A percentile compares a stretch with the other conserved stretches of the same genome.
Conservation (phyloP, 2,113 vertebrate genomes). For the Malaclemys terrapin region DNA sequence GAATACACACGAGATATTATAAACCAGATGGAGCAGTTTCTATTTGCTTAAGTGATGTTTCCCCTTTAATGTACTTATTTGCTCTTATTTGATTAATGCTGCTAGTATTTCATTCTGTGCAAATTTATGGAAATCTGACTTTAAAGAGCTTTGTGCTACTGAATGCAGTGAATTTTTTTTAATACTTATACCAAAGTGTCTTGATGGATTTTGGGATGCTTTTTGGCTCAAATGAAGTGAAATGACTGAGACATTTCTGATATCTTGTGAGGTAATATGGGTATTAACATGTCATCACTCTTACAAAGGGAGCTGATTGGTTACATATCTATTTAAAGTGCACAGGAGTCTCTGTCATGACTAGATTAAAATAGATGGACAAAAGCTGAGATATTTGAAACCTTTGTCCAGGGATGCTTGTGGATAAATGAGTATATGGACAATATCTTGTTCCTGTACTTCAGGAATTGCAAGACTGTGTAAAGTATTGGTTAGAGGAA, state of each 20-base stretch:
- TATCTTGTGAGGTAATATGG: slow-evolving; percentile 24
- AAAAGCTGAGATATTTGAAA: background rate
- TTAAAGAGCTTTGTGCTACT: slow-evolving; percentile 59
- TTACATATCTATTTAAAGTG: slow-evolving; percentile 1
- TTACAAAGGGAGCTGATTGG: background rate
- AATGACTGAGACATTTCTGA: background rate
- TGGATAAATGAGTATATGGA: background rate
- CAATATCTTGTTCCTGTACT: background rate
- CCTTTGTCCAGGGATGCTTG: background rate
- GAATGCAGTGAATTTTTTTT: slow-evolving; percentile 20
- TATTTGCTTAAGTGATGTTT: slow-evolving; percentile 63
- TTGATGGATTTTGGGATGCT: slow-evolving; percentile 30
- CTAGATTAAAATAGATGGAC: background rate
- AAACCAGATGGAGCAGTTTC: slow-evolving; percentile 13
- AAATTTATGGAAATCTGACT: slow-evolving; percentile 72
- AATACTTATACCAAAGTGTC: slow-evolving; percentile 26
- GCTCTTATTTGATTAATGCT: slow-evolving; percentile 56
- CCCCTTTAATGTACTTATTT: slow-evolving; percentile 72
- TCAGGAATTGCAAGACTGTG: background rate
- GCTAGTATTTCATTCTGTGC: slow-evolving; percentile 44
- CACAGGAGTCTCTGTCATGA: background rate
- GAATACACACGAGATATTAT: background rate
- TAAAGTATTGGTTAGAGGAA: slow-evolving; percentile 7
- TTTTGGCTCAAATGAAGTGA: slow-evolving; percentile 41
- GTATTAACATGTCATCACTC: background rate